Evolutionary conservation across 2,113 vertebrate genomes (phyloP), one percentile per base, ranked within the genome.

Genomic region (Menidia beryllina): DNA sequence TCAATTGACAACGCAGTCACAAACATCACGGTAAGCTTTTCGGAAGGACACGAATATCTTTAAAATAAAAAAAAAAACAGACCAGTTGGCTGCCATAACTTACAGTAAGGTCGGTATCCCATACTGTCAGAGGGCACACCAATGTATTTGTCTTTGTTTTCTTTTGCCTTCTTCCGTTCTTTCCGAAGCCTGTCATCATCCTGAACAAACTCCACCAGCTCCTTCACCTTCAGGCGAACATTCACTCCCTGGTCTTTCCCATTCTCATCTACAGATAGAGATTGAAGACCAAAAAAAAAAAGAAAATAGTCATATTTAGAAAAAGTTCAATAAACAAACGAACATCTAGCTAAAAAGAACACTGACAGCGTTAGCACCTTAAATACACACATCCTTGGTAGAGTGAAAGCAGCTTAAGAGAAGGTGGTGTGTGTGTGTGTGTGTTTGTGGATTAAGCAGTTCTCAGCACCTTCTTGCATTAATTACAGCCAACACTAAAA

Each of bases 221-320:
- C 98, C 88, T 98, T 99, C 68, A 99, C 97, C 77, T 99, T 99
- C 88, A 99, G 98, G 61, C 97, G 95, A 72, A 99, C 97, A 81
- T 99, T 99, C 88, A 98, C 93, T 68, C 98, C 97, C 89, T 99
- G 98, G 90, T 99, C 98, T 82, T 99, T 99, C 38, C 97, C 97
- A 77, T 97, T 97, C 59, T 99, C 98, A 88, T 99, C 98, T 99
- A 63, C 8, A 24, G 11, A 67, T 6, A 50, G 19, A 53, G 30
- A 36, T 54, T 43, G 17, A 23, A 26, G 15, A 62, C 19, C 59
- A 9, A 43, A n/a, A 45, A 5, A 50, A 50, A 50, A 24, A 23
- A 0, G 34, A 20, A 19, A 11, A 14, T 45, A 39, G 54, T 38
- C 6, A 13, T n/a, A 55, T 7, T 38, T 3, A 63, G 50, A 51